Base-by-base conservation (phyloP, 2,797 vertebrate species). In the Mormyrus hasselquistii region DNA sequence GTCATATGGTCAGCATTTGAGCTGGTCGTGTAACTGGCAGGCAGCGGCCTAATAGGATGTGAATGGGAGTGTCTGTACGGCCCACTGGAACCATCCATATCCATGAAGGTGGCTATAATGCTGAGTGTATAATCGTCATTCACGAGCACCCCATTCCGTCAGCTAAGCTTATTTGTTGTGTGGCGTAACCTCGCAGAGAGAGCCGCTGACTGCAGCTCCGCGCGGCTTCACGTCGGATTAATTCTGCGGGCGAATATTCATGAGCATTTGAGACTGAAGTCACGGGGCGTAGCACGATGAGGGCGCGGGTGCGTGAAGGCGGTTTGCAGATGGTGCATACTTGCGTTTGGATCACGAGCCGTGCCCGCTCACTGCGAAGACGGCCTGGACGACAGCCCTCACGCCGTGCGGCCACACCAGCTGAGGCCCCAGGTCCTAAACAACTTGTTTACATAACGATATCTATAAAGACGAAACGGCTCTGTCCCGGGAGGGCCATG, bases 191-290 rank as follows among this genome's bases (percentile, higher is more conserved):
- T 59, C 86, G 3, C 38, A 49, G 59, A 47, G 44, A 65, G 86
- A n/a, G 7, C 19, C 6, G 49, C 29, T 9, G 5, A 29, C 86
- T 10, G 14, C 29, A 4, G n/a, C 57, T 22, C 34, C 12, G 4
- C 0, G 5, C 19, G 34, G 57, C 38, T 69, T 65, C 16, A 65
- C 38, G 19, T 87, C 9, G 38, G 57, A 62, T 62, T 29, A 62
- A 62, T 47, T 87, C 41, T 41, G 5, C 34, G 3, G 55, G 86
- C 5, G 84, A 65, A 65, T 87, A 87, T 87, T 62, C 86, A 87
- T 62, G n/a, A 47, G 29, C n/a, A 87, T n/a, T 87, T 47, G 57
- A 10, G 19, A 41, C 85, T 87, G 53, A 65, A 87, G 57, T 62
- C 55, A n/a, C 34, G 7, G 50, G 14, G 34, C n/a, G 19, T 25